A percentile compares a stretch with the other conserved stretches of the same genome.
Evolutionary conservation across 2,113 vertebrate genomes (phyloP).

Genomic region (Micronycteris hirsuta): DNA sequence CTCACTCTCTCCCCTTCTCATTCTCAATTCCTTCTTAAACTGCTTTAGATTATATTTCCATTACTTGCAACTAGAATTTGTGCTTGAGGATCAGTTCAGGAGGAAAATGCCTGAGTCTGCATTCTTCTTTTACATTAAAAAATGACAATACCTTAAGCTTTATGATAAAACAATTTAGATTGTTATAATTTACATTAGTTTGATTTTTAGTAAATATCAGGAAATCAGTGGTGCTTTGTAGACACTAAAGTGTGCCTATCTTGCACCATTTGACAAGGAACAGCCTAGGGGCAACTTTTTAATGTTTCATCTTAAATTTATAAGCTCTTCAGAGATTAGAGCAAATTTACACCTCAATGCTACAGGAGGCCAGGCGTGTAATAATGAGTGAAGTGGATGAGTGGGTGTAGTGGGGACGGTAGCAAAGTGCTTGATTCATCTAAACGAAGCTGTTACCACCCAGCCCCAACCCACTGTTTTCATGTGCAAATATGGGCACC

Average conservation of each 20-base stretch:
- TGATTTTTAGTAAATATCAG: neutral
- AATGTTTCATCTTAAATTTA: neutral
- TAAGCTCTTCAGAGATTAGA: neutral
- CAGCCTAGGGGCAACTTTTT: neutral
- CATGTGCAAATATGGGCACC: neutral
- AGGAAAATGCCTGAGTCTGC: neutral
- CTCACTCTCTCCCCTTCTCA: neutral
- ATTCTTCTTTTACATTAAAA: neutral
- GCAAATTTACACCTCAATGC: neutral
- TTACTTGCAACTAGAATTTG: conserved; percentile 21
- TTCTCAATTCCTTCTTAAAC: neutral
- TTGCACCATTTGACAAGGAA: neutral
- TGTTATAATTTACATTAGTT: neutral
- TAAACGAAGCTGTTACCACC: neutral
- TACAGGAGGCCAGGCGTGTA: neutral
- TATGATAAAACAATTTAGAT: neutral
- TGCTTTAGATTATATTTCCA: neutral
- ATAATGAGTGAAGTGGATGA: neutral
- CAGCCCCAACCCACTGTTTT: neutral
- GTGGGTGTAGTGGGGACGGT: neutral
- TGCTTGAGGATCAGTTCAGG: neutral
- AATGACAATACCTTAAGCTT: neutral
- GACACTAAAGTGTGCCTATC: neutral
- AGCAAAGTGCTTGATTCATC: neutral
- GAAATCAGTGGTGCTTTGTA: neutral